A percentile compares a stretch with the other conserved stretches of the same genome.
Conservation (phyloP, 2,113 vertebrate genomes). For the Urocynchramus pylzowi region DNA sequence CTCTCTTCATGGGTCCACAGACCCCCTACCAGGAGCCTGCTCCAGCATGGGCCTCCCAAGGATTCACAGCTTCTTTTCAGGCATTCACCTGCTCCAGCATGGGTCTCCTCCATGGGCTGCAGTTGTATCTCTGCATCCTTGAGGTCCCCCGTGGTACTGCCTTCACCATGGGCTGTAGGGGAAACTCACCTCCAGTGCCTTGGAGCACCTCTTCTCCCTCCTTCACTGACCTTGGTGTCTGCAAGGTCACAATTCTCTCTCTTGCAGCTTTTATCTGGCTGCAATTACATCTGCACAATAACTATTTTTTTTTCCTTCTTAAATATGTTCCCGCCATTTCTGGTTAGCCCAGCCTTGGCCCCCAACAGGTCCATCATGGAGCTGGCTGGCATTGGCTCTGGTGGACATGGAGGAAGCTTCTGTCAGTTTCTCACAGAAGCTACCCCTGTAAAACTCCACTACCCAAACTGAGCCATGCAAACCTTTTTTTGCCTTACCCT, state of each 20-base stretch:
- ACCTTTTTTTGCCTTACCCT: neutral
- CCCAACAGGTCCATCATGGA: neutral
- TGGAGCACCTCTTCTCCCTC: neutral
- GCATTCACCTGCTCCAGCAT: rapidly evolving
- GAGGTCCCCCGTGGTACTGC: rapidly evolving
- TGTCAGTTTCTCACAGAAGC: neutral
- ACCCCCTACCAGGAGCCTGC: neutral
- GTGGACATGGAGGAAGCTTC: neutral
- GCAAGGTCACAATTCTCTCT: neutral
- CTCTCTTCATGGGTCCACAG: no score
- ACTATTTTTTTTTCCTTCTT: neutral
- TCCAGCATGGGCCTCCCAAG: neutral
- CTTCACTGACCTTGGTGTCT: neutral
- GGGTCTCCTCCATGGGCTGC: neutral
- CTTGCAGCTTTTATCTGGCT: neutral
- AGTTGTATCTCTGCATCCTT: neutral
- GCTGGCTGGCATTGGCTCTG: neutral
- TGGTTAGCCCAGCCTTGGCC: neutral
- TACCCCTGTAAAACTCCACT: neutral
- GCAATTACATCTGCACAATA: neutral
- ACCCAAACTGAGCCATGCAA: neutral
- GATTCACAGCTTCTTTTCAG: neutral
- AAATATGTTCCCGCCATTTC: neutral
- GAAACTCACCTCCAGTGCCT: neutral
- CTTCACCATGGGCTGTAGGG: neutral